Base-by-base conservation (phyloP, 2,797 vertebrate species). In the Dipus sagitta region DNA sequence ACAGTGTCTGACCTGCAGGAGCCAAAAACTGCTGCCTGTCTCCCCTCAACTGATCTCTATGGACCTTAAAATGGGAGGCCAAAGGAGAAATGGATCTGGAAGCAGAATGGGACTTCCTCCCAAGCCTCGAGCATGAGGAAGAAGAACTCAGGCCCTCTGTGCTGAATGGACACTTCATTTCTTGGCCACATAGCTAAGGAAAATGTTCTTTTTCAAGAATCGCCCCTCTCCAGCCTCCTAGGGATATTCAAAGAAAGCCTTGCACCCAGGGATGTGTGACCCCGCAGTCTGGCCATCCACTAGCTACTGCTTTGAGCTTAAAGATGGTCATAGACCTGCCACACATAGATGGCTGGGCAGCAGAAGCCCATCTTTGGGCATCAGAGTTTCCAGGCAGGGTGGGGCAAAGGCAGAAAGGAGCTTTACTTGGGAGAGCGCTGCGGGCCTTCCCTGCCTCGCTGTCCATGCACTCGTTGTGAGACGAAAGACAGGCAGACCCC, bases 101-200 rank as follows among this genome's bases (percentile, higher is more conserved):
- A 30, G 24, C 10, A 0, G 13, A 15, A 3, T 7, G 0, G 52
- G 72, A 17, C 7, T 68, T 23, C 47, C 60, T 3, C 23, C 20
- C 28, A 18, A 4, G 20, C 64, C 34, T 26, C 6, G 0, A 0
- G 0, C 14, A 26, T 23, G 0, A 0, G 4, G 28, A 23, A 75
- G 30, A 67, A 7, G 30, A 47, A 4, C 68, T 11, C 1, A 0
- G 23, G 0, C 38, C n/a, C 13, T 24, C 6, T 4, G 38, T 3
- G 7, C 64, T 47, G 2, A 38, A 1, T 3, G 2, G 7, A 12
- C 18, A 0, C 5, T 20, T 76, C 1, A 0, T 5, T 38, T 62
- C 71, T 26, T 24, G 58, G 28, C 6, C 32, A 74, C 18, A 72
- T 15, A 76, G 21, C 7, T 0, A 42, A 32, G 23, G 34, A n/a